Percentiles rank a stretch among this genome's conserved stretches.
These are phyloP conservation scores for Epizoanthus ramosus DNA, from an alignment of 92 coral and sea anemone species.

Conservation along the genomic window DNA sequence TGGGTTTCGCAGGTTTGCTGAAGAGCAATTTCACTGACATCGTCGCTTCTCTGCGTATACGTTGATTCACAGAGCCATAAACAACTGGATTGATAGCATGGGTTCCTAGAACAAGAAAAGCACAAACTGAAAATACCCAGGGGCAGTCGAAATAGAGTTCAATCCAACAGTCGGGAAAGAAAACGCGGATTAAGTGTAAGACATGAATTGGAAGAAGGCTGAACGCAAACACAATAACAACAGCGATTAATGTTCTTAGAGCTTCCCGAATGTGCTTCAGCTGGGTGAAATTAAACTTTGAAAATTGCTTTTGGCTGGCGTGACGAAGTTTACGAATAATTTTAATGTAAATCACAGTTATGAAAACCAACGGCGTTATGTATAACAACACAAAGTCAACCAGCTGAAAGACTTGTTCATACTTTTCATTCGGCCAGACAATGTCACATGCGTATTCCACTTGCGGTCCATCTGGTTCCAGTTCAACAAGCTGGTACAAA, in stretches of 20 bases:
- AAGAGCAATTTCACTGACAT: conserved; percentile 5
- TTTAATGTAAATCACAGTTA: conserved; percentile 53
- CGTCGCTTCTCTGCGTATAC: conserved; percentile 38
- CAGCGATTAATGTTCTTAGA: conserved; percentile 37
- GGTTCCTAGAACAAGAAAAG: conserved; percentile 59
- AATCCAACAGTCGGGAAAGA: conserved; percentile 50
- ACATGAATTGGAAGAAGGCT: conserved; percentile 66
- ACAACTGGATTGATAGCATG: conserved; percentile 65
- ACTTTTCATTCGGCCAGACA: conserved; percentile 62
- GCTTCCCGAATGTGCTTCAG: conserved; percentile 46
- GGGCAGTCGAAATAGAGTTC: conserved; percentile 40
- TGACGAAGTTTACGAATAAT: conserved; percentile 52
- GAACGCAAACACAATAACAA: conserved; percentile 58
- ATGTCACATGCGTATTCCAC: conserved; percentile 48
- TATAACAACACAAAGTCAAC: conserved; percentile 57
- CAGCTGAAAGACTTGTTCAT: conserved; percentile 68
- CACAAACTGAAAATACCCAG: conserved; percentile 60
- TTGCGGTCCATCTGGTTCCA: conserved; percentile 23
- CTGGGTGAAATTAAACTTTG: conserved; percentile 37
- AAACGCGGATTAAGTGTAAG: conserved; percentile 63
- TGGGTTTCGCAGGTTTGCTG: neutral
- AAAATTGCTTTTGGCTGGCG: conserved; percentile 43
- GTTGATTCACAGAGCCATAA: conserved; percentile 52
- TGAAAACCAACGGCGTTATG: conserved; percentile 48
- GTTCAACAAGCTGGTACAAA: conserved; percentile 36